phyloP scores from a whole-genome alignment of 2,113 vertebrate genomes.

The Tricholaema leucomelas region DNA sequence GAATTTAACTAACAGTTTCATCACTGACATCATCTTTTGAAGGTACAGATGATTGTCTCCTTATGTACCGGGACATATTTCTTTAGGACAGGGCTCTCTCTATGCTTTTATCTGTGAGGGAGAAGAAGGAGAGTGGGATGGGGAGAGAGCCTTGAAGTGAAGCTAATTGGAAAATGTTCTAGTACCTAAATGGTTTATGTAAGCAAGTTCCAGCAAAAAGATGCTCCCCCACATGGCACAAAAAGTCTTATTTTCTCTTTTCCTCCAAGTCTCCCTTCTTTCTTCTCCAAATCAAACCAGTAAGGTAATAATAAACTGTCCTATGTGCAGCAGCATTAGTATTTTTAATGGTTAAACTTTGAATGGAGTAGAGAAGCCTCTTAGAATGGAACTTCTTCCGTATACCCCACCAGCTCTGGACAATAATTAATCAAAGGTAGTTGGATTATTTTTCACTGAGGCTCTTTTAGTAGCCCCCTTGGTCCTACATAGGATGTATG shows the following conservation, averaged over 20 bases:
- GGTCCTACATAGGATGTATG: background rate
- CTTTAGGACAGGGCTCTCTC: constrained; percentile 51
- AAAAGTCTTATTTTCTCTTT: background rate
- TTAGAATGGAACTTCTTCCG: background rate
- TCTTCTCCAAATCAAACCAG: background rate
- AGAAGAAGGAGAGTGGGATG: background rate
- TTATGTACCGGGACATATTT: constrained; percentile 65
- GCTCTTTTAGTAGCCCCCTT: background rate
- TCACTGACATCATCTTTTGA: constrained; percentile 67
- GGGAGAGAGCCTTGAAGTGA: background rate
- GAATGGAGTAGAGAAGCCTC: background rate
- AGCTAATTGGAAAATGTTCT: constrained; percentile 39
- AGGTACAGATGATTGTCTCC: constrained; percentile 70
- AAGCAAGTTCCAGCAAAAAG: background rate
- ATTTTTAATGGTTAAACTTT: constrained; percentile 29
- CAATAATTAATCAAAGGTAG: background rate
- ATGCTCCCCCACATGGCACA: background rate
- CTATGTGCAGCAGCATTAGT: background rate
- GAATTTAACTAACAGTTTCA: constrained; percentile 72
- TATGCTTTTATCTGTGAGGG: background rate
- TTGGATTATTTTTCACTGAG: background rate
- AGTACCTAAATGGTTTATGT: background rate
- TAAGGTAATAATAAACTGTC: background rate
- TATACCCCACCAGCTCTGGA: no score
- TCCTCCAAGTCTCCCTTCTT: background rate